Percentiles rank a stretch among this genome's conserved stretches.
Evolutionary conservation across 37 sponge, comb jelly and placozoan species (phyloP).

Genomic region (Geodia barretti): DNA sequence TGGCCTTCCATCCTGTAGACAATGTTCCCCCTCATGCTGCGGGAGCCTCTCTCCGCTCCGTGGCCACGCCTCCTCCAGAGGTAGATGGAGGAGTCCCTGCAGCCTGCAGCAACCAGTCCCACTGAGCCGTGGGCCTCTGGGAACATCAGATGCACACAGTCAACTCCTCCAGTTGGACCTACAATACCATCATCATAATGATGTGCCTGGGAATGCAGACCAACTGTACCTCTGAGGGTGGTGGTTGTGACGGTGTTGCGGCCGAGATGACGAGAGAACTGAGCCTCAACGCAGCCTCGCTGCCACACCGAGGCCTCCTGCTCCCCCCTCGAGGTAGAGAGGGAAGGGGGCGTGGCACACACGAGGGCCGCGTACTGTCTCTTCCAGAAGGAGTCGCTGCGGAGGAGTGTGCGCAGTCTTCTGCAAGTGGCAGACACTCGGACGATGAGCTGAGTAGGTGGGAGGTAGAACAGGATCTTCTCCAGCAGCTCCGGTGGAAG

Average conservation of each 20-base stretch:
- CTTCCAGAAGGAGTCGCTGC: slow-evolving; percentile 50
- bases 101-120: slow-evolving; percentile 48
- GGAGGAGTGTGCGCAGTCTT: slow-evolving; percentile 15
- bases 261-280: neutral
- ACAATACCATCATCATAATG: neutral
- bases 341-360: neutral
- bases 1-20: slow-evolving; percentile 17
- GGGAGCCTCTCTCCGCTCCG: neutral
- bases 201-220: neutral
- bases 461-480: slow-evolving; percentile 36
- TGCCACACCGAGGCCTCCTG: slow-evolving; percentile 13
- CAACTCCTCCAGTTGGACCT: slow-evolving; percentile 43
- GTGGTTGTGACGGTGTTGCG: neutral
- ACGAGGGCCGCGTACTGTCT: slow-evolving; percentile 6
- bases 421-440: slow-evolving; percentile 19
- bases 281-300: slow-evolving; percentile 21
- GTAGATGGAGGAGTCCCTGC: slow-evolving; percentile 44
- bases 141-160: slow-evolving; percentile 63
- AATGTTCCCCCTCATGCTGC: slow-evolving; percentile 43
- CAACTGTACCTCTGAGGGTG: neutral
- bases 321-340: neutral
- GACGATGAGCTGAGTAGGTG: neutral
- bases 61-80: slow-evolving; percentile 40
- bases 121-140: slow-evolving; percentile 20
- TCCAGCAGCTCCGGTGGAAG: slow-evolving; percentile 45